These are phyloP conservation scores for Falco novaeseelandiae DNA, from an alignment of 2,797 vertebrate species.

Conservation along the genomic window DNA sequence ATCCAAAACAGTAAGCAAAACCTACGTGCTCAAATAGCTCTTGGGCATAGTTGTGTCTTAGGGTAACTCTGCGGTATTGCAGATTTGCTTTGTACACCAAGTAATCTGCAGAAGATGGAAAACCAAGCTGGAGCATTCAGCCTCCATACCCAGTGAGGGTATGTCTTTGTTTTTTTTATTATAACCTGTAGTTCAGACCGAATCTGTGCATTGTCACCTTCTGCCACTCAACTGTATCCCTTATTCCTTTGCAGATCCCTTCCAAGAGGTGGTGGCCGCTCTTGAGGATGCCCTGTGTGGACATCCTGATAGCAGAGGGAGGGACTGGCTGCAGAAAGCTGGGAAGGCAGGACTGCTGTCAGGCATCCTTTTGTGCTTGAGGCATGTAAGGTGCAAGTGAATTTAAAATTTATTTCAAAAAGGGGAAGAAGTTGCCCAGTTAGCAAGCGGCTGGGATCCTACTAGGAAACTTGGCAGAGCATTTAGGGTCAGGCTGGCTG, in stretches of 20 bases:
- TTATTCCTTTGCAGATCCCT: background rate
- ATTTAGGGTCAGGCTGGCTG: background rate
- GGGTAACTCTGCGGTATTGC: background rate
- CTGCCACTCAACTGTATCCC: background rate
- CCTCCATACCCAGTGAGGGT: accelerated
- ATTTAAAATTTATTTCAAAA: background rate
- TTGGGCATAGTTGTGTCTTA: background rate
- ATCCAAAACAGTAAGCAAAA: background rate
- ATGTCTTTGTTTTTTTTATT: background rate
- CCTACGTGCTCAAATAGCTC: background rate
- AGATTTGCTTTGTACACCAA: background rate
- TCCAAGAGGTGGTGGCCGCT: background rate
- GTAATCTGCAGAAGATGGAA: background rate
- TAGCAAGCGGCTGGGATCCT: background rate
- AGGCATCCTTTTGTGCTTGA: background rate
- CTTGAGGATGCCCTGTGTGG: background rate
- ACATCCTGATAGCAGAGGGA: background rate
- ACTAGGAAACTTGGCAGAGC: background rate
- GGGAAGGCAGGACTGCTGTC: background rate
- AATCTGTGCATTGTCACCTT: background rate
- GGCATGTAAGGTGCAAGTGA: background rate
- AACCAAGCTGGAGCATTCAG: background rate
- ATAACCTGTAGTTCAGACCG: background rate
- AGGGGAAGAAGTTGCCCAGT: background rate
- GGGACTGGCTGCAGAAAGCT: background rate